Conservation (phyloP, 2,888 invertebrate genomes). For the Ecliptopera silaceata region DNA sequence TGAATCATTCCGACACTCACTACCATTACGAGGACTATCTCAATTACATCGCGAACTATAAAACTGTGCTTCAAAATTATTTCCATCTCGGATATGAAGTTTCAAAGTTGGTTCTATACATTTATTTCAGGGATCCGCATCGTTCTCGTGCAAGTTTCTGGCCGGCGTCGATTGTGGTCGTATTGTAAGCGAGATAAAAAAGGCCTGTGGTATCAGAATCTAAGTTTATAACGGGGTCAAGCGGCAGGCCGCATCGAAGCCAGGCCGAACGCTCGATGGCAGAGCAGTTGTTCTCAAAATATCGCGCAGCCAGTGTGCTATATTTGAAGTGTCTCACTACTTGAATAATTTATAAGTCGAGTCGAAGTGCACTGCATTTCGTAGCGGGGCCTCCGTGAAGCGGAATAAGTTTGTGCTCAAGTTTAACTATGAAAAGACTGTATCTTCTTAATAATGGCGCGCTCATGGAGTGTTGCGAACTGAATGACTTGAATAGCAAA, state of each 20-base stretch:
- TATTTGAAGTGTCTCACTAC: conserved; percentile 79
- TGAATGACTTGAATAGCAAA: conserved; percentile 22
- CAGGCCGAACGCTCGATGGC: conserved; percentile 37
- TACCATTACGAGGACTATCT: background rate
- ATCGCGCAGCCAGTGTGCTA: conserved; percentile 69
- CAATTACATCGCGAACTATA: background rate
- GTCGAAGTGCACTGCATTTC: conserved; percentile 72
- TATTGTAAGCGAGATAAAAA: conserved; percentile 26
- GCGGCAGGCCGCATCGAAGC: conserved; percentile 46
- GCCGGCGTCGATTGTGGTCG: conserved; percentile 12
- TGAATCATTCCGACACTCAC: conserved; percentile 4
- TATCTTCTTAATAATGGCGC: conserved; percentile 30
- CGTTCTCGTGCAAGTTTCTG: conserved; percentile 5
- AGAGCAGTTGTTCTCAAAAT: conserved; percentile 69
- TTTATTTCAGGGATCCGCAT: background rate
- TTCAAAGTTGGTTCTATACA: background rate
- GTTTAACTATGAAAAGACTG: conserved; percentile 43
- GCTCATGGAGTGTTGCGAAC: conserved; percentile 21
- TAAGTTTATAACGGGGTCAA: conserved; percentile 54
- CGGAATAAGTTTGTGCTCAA: conserved; percentile 57
- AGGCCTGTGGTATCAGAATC: conserved; percentile 32
- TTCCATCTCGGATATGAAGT: background rate
- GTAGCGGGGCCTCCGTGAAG: conserved; percentile 60
- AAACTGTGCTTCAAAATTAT: background rate
- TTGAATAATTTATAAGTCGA: conserved; percentile 81